phyloP scores from a whole-genome alignment of 2,113 vertebrate genomes.

The Piaya cayana region DNA sequence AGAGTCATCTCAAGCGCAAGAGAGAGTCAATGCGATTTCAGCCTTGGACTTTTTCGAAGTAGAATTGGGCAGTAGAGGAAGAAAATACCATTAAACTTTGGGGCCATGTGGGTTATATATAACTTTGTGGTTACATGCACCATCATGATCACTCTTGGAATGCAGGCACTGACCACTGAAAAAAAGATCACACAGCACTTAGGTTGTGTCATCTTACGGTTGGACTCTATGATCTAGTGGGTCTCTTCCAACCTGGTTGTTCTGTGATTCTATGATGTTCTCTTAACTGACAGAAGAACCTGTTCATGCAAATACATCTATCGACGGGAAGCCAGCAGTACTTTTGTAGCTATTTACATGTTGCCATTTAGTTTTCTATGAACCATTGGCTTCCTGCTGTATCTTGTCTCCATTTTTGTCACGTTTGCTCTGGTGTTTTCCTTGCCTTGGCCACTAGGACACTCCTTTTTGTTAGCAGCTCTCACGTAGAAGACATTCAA shows the following conservation, averaged over 20 bases:
- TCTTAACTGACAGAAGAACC: not conserved
- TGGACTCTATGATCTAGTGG: too few species aligned
- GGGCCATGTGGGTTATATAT: not conserved
- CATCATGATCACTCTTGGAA: not conserved
- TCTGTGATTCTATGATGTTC: too few species aligned
- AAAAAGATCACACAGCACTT: not conserved
- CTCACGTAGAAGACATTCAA: not conserved
- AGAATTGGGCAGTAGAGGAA: too few species aligned
- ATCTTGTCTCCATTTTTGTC: not conserved
- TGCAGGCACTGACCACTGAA: not conserved
- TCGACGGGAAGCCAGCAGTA: not conserved
- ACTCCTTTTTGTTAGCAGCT: not conserved
- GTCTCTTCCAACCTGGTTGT: too few species aligned
- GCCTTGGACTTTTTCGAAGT: too few species aligned
- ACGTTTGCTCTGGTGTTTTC: fast-evolving
- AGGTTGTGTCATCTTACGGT: not conserved
- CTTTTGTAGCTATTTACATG: not conserved
- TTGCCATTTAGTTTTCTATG: not conserved
- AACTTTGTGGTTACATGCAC: not conserved
- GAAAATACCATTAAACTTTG: not conserved
- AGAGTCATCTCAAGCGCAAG: too few species aligned
- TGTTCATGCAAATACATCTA: not conserved
- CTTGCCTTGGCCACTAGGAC: not conserved
- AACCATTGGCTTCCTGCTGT: not conserved
- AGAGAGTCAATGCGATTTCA: too few species aligned